phyloP scores from a whole-genome alignment of 2,797 vertebrate species.

The Sebastes vulpes region DNA sequence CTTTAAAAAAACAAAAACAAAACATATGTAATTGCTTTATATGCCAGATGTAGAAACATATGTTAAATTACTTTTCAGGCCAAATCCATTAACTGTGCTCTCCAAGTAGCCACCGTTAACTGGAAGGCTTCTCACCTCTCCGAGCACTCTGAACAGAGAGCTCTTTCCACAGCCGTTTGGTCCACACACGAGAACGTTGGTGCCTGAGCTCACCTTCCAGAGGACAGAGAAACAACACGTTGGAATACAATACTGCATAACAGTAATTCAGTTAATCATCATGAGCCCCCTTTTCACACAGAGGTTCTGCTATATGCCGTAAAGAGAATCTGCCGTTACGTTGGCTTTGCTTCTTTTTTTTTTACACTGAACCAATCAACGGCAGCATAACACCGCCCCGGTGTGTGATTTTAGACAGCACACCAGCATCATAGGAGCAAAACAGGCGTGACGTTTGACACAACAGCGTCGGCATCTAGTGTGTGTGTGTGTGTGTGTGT shows the following conservation, averaged over 20 bases:
- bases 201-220: constrained; percentile 92
- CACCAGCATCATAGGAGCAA: too few relatives aligned
- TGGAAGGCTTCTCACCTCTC: constrained; percentile 87
- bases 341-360: too few relatives aligned
- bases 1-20: constrained; percentile 67
- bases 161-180: constrained; percentile 99
- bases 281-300: too few relatives aligned
- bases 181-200: constrained; percentile 97
- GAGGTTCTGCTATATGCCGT: too few relatives aligned
- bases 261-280: background rate
- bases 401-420: too few relatives aligned
- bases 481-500: too few relatives aligned
- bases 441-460: too few relatives aligned
- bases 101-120: background rate
- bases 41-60: background rate
- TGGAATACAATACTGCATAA: background rate
- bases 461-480: too few relatives aligned
- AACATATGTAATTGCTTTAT: background rate
- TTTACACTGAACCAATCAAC: too few relatives aligned
- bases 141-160: constrained; percentile 95
- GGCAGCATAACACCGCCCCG: too few relatives aligned
- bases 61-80: background rate
- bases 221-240: background rate
- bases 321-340: too few relatives aligned
- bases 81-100: background rate